Evolutionary conservation across 1,140 invertebrate species (phyloP), one percentile per base, ranked within the genome.

Genomic region (Batillaria attramentaria): DNA sequence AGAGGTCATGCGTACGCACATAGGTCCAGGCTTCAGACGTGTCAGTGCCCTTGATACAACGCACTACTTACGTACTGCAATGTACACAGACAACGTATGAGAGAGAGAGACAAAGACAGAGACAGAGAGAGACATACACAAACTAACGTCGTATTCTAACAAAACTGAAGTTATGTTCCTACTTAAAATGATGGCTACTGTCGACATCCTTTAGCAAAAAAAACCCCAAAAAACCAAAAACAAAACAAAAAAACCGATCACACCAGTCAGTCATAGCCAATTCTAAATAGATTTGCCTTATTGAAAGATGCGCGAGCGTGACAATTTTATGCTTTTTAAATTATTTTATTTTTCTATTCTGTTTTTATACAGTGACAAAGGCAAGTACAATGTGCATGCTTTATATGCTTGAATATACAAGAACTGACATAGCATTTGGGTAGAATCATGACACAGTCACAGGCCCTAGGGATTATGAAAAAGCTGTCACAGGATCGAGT

Each of bases 41-140:
- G 60, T 24, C 35, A 24, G 65, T 37, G 37, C 41, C 24, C n/a
- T 65, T 24, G 65, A 20, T 37, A 13, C 41, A 33, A 69, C 76
- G n/a, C 31, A 69, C 76, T 69, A 77, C 35, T 37, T 42, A 62
- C n/a, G 54, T 24, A 77, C n/a, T 65, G 39, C 68, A 39, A 69
- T 39, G 31, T 28, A 69, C 76, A 68, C 65, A 77, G 18, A 8
- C 46, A 77, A 24, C 43, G 10, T 31, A 24, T 24, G 10, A 6
- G 46, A 60, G 6, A 75, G 1, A 39, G 10, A 3, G 20, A 75
- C 72, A 60, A 28, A n/a, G 31, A 70, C 42, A 57, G 28, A 57
- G 4, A 78, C 33, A 78, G 1, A 68, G 4, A 70, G 24, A 69
- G 0, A 60, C 50, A 1, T 39, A 3, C 37, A 75, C 46, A 60